A percentile compares a stretch with the other conserved stretches of the same genome.
Conservation (phyloP, 1,140 invertebrate genomes). For the Habropoda laboriosa region DNA sequence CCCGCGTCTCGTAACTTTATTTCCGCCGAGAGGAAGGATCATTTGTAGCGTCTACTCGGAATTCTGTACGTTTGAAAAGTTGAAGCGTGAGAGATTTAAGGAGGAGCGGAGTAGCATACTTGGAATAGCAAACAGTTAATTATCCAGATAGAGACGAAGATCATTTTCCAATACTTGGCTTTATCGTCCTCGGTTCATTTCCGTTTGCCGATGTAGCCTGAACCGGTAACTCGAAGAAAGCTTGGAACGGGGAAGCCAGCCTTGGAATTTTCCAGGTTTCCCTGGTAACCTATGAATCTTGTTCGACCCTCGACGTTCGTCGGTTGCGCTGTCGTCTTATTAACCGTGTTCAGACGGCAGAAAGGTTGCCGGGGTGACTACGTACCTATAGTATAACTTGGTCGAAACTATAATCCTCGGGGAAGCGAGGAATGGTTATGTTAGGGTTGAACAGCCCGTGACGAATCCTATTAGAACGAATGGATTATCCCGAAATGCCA, state of each 20-base stretch:
- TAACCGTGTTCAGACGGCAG: constrained; percentile 39
- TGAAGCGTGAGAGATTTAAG: not conserved
- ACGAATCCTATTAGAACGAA: constrained; percentile 62
- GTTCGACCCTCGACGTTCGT: constrained; percentile 9
- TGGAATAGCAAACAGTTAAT: not conserved
- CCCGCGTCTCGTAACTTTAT: no score
- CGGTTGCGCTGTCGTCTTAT: constrained; percentile 37
- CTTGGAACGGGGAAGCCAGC: not conserved
- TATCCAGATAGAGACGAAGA: not conserved
- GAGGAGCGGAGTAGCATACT: no score
- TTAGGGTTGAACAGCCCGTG: constrained; percentile 20
- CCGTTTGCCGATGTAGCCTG: not conserved
- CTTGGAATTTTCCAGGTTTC: constrained; percentile 32
- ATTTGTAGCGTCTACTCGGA: no score
- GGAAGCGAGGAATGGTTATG: constrained; percentile 19
- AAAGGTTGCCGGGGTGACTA: constrained; percentile 25
- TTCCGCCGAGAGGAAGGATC: no score
- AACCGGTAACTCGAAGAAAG: not conserved
- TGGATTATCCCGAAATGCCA: constrained; percentile 45
- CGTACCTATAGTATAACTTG: no score
- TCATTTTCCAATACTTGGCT: not conserved
- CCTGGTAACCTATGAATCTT: constrained; percentile 5
- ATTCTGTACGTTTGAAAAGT: not conserved
- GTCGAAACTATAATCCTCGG: constrained; percentile 53
- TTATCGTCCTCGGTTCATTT: constrained; percentile 6